Evolutionary conservation across 2,888 invertebrate species (phyloP), one percentile per base, ranked within the genome.

Genomic region (Holacanthella duospinosa): DNA sequence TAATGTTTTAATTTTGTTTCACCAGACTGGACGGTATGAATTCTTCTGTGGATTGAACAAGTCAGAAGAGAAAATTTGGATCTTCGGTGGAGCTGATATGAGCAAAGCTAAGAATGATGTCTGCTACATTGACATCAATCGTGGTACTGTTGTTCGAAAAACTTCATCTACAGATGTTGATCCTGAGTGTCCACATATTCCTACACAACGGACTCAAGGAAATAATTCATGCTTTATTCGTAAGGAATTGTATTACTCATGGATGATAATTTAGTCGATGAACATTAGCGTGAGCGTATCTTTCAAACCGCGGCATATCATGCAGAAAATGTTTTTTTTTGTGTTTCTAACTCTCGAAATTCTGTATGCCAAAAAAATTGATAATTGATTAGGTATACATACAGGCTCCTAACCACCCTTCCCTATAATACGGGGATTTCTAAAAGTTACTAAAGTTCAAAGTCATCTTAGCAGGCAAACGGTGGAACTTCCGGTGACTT

Each of bases 41-140:
- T 64, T 64, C 58, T 58, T 59, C 21, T 58, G 59, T 56, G 62
- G 55, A 3, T 19, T 58, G 1, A 62, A 55, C 44, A 19, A 29
- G 2, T 1, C 3, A 2, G 29, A 59, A 36, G 61, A 58, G 16
- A 53, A 62, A 36, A 55, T 58, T 25, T 62, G 62, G 61, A 61
- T 64, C 12, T 64, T 64, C 43, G 64, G 64, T 16, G 64, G 64
- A 24, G 64, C 64, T n/a, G 64, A 64, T 43, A 62, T 43, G 27
- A 21, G 54, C 43, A 12, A 25, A 4, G 58, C 64, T 3, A 26
- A 59, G 27, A 64, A 64, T 48, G 64, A 64, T 36, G 59, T 64
- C 27, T 55, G 56, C 43, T 55, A 43, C 24, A 28, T 64, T 48
- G 61, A 61, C 27, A 26, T 61, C 1, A 55, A 57, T 1, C 57